Evolutionary conservation across 2,797 vertebrate genomes (phyloP).

Genomic region (Artibeus jamaicensis): DNA sequence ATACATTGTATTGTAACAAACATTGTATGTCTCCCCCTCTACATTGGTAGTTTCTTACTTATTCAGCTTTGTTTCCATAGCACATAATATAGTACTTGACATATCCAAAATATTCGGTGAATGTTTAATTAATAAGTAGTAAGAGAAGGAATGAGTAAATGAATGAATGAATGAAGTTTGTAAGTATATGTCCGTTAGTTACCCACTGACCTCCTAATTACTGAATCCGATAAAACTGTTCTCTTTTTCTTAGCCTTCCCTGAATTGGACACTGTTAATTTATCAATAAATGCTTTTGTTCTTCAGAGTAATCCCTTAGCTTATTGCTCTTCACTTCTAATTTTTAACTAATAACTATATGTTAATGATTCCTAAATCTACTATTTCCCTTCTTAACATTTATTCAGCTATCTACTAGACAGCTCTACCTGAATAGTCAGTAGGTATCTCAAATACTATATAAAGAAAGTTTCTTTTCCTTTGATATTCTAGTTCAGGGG

Average conservation of each 20-base stretch:
- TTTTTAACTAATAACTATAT: background rate
- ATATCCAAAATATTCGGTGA: background rate
- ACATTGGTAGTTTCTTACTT: background rate
- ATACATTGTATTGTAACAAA: background rate
- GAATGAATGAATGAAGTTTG: background rate
- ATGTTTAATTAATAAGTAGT: background rate
- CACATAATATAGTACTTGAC: background rate
- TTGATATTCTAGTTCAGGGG: background rate
- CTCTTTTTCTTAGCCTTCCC: background rate
- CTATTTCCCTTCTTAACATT: background rate
- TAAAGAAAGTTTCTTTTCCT: background rate
- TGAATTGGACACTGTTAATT: background rate
- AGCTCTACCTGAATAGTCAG: background rate
- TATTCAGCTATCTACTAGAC: background rate
- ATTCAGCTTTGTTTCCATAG: constrained; percentile 12
- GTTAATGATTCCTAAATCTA: background rate
- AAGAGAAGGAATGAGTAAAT: background rate
- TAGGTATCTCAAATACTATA: background rate
- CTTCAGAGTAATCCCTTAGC: background rate
- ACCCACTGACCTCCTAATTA: background rate
- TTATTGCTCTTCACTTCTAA: background rate
- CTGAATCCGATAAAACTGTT: background rate
- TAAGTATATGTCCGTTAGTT: background rate
- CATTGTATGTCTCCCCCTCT: background rate
- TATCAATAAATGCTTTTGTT: constrained; percentile 20